These are phyloP conservation scores for Meandrina meandrites DNA, from an alignment of 92 coral and sea anemone species.

Conservation along the genomic window DNA sequence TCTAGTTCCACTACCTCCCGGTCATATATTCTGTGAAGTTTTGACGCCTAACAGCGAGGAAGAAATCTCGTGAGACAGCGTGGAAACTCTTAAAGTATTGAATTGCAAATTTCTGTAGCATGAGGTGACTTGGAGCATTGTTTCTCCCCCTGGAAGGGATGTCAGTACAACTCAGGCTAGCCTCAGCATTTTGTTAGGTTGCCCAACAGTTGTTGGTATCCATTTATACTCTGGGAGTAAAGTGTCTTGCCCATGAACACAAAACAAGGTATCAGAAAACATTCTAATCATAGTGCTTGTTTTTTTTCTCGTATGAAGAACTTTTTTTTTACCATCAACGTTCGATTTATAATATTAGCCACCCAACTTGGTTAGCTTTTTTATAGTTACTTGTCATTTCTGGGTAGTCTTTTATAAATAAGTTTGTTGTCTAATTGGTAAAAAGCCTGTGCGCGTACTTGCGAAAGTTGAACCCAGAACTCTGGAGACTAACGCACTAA, in stretches of 20 bases:
- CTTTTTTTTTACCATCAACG: background rate
- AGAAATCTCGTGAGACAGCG: background rate
- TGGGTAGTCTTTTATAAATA: background rate
- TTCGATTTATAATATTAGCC: background rate
- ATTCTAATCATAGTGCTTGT: too few species aligned
- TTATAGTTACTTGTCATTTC: too few species aligned
- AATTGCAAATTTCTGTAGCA: background rate
- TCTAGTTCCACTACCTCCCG: conserved; percentile 98
- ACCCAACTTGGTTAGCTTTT: background rate
- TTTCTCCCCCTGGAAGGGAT: background rate
- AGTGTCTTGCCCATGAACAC: too few species aligned
- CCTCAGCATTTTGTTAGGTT: background rate
- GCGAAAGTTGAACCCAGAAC: too few species aligned
- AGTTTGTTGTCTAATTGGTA: too few species aligned
- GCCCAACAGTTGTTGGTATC: too few species aligned
- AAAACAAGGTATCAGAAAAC: too few species aligned
- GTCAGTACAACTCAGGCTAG: background rate
- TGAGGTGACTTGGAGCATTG: background rate
- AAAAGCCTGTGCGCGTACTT: too few species aligned
- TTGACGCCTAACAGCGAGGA: conserved; percentile 68
- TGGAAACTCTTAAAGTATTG: background rate
- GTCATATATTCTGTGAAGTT: conserved; percentile 92
- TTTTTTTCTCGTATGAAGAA: too few species aligned
- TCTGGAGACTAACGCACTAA: background rate
- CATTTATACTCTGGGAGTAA: too few species aligned